A percentile compares a stretch with the other conserved stretches of the same genome.
Conservation (phyloP, 2,797 vertebrate species). For the Hypotaenidia okinawae region DNA sequence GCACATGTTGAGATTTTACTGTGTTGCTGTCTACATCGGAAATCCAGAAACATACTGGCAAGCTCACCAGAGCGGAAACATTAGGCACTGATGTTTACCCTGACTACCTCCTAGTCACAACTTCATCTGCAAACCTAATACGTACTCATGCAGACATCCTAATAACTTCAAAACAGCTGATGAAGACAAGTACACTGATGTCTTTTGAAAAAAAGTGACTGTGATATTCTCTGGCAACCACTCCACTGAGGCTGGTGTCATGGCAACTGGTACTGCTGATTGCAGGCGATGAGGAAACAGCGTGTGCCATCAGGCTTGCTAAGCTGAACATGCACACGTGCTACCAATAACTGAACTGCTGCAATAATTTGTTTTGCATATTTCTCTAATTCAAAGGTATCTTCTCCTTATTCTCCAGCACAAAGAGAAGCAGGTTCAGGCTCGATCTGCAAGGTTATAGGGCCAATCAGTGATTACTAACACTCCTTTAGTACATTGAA, state of each 20-base stretch:
- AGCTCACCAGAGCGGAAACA: neutral
- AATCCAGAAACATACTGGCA: slow-evolving; percentile 46
- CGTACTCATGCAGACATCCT: neutral
- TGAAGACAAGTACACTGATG: rapidly evolving
- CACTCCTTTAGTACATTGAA: neutral
- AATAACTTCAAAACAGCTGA: neutral
- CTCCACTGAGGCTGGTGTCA: neutral
- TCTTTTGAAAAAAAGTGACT: neutral
- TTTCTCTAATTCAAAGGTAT: neutral
- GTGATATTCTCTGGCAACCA: neutral
- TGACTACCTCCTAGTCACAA: neutral
- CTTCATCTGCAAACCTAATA: neutral
- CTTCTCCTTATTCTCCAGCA: neutral
- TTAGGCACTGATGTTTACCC: neutral
- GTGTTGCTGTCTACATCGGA: neutral
- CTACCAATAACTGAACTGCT: neutral
- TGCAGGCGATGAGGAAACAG: neutral
- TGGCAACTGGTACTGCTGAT: neutral
- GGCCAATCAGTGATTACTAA: neutral
- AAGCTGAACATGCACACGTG: neutral
- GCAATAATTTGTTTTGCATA: neutral
- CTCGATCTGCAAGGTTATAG: neutral
- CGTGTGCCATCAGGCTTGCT: rapidly evolving
- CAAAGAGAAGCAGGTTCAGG: neutral
- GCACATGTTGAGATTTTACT: slow-evolving; percentile 8